Conservation (phyloP, 2,113 vertebrate species). For the Caracal caracal region DNA sequence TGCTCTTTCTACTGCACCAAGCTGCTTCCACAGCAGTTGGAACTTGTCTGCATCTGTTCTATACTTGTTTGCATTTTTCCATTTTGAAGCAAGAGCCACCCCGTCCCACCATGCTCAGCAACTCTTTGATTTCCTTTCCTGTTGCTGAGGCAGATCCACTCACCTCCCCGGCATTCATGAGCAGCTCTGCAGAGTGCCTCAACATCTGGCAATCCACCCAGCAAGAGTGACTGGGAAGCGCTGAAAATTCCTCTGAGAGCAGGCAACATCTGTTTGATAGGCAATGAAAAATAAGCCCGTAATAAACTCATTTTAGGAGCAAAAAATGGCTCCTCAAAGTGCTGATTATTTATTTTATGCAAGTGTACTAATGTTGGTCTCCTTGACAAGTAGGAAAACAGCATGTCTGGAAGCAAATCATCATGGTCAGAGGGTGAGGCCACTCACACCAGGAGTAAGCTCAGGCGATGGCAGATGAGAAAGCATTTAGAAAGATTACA, state of each 20-base stretch:
- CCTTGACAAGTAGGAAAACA: conserved; percentile 77
- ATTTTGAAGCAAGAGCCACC: conserved; percentile 33
- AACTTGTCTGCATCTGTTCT: conserved; percentile 69
- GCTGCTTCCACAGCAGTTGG: conserved; percentile 67
- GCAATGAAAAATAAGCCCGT: conserved; percentile 85
- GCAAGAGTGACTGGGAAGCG: conserved; percentile 77
- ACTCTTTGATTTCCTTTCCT: conserved; percentile 53
- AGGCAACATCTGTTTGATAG: conserved; percentile 85
- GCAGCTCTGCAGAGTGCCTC: conserved; percentile 58
- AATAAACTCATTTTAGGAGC: conserved; percentile 85
- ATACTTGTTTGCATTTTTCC: conserved; percentile 68
- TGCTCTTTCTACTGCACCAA: conserved; percentile 57
- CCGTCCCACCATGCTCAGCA: conserved; percentile 14
- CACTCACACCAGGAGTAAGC: not conserved
- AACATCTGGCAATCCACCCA: conserved; percentile 84
- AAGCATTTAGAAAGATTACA: conserved; percentile 17
- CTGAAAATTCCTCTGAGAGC: conserved; percentile 79
- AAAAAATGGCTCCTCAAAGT: conserved; percentile 79
- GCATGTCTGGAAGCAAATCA: conserved; percentile 57
- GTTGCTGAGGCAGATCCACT: conserved; percentile 48
- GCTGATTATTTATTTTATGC: conserved; percentile 83
- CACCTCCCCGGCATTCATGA: conserved; percentile 57
- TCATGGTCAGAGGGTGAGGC: not conserved
- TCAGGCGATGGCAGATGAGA: not conserved
- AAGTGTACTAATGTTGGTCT: conserved; percentile 74